Conservation (phyloP, 2,113 vertebrate genomes). For the Myrmophylax atrothorax region DNA sequence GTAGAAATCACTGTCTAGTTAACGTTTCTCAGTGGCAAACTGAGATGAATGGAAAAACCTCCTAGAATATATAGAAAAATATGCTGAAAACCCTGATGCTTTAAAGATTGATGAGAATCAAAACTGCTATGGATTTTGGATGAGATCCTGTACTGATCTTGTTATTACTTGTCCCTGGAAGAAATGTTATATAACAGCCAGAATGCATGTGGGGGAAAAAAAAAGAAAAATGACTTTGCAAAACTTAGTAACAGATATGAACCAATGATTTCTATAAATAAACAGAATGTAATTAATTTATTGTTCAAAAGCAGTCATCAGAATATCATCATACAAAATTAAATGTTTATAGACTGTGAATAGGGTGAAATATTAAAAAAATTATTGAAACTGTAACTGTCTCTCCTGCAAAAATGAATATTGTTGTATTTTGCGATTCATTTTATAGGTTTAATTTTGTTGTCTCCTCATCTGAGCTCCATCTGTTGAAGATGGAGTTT, state of each 20-base stretch:
- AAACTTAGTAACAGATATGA: slow-evolving; percentile 40
- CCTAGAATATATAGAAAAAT: background rate
- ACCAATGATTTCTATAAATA: slow-evolving; percentile 16
- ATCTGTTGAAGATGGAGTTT: slow-evolving; percentile 97
- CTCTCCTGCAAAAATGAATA: slow-evolving; percentile 7
- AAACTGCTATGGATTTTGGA: background rate
- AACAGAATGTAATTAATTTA: background rate
- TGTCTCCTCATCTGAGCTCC: slow-evolving; percentile 88
- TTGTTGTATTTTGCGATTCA: slow-evolving; percentile 55
- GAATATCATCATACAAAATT: background rate
- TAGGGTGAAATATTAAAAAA: background rate
- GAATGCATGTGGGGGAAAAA: slow-evolving; percentile 50
- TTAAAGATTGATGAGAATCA: slow-evolving; percentile 1
- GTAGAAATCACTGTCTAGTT: background rate
- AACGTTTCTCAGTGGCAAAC: background rate
- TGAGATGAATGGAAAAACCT: background rate
- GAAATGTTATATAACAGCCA: slow-evolving; percentile 74
- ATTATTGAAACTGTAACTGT: background rate
- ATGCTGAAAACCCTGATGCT: background rate
- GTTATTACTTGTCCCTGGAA: slow-evolving; percentile 54
- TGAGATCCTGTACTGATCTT: slow-evolving; percentile 20
- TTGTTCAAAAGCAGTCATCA: background rate
- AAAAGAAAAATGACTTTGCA: slow-evolving; percentile 67
- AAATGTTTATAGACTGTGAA: background rate
- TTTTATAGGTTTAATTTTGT: slow-evolving; percentile 92